Evolutionary conservation across 2,797 vertebrate genomes (phyloP).

Genomic region (Rhyacichthys aspro): DNA sequence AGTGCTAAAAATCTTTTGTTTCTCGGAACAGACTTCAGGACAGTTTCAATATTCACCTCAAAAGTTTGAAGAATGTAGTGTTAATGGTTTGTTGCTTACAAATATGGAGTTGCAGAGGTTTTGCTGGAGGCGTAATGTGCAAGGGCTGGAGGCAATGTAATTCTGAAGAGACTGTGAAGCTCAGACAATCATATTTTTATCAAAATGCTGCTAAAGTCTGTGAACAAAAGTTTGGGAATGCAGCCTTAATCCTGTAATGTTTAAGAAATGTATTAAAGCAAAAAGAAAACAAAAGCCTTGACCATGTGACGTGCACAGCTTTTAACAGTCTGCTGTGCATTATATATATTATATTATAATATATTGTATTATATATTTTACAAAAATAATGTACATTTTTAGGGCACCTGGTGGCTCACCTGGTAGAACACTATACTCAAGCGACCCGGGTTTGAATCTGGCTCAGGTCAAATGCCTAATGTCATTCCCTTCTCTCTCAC

Average conservation of each 20-base stretch:
- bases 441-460: too few relatives aligned
- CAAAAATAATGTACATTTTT: too few relatives aligned
- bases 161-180: neutral
- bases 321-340: too few relatives aligned
- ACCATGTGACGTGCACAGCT: neutral
- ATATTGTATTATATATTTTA: too few relatives aligned
- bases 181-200: neutral
- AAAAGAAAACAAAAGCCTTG: neutral
- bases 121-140: neutral
- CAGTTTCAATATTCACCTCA: neutral
- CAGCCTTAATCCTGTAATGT: neutral
- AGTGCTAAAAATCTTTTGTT: neutral
- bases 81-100: neutral
- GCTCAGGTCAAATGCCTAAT: too few relatives aligned
- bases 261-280: too few relatives aligned
- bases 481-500: too few relatives aligned
- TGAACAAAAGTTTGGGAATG: neutral
- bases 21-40: neutral
- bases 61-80: slow-evolving; percentile 8
- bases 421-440: too few relatives aligned
- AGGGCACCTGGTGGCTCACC: too few relatives aligned
- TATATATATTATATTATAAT: too few relatives aligned
- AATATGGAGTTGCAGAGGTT: slow-evolving; percentile 5
- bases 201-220: neutral
- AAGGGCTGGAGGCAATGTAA: neutral